Conservation (phyloP, 2,888 invertebrate species). For the Chironomus riparius region DNA sequence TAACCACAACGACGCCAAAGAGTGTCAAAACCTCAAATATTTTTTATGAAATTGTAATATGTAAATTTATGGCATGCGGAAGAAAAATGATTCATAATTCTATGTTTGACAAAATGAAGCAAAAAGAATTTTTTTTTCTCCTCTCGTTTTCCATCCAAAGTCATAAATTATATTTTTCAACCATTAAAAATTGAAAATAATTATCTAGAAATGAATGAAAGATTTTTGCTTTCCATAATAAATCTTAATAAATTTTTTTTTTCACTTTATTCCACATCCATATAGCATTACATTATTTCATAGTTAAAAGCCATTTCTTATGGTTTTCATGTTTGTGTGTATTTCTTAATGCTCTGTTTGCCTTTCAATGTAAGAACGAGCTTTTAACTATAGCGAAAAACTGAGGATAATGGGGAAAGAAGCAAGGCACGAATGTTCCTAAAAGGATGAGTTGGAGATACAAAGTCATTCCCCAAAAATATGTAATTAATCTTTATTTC, state of each 20-base stretch:
- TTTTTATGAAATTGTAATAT: no score
- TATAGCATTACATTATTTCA: not conserved
- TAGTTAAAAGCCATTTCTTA: slow-evolving; percentile 1
- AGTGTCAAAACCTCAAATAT: no score
- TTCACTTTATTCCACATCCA: not conserved
- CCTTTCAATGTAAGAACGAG: no score
- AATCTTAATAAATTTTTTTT: slow-evolving; percentile 22
- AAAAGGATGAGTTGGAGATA: not conserved
- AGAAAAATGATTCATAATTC: not conserved
- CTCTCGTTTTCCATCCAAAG: not conserved
- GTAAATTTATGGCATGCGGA: not conserved
- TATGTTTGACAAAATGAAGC: not conserved
- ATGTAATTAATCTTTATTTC: slow-evolving; percentile 26
- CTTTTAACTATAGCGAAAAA: not conserved
- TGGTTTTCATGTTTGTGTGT: not conserved
- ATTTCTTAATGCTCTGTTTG: not conserved
- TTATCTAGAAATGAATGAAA: slow-evolving; percentile 16
- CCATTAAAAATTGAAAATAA: slow-evolving; percentile 22
- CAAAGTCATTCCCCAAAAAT: not conserved
- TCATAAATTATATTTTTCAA: slow-evolving; percentile 14
- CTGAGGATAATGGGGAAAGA: not conserved
- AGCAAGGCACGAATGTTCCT: not conserved
- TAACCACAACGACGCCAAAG: no score
- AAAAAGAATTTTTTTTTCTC: not conserved
- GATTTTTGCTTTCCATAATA: slow-evolving; percentile 3